A percentile compares a stretch with the other conserved stretches of the same genome.
Evolutionary conservation across 2,113 vertebrate genomes (phyloP).

Genomic region (Alligator sinensis): DNA sequence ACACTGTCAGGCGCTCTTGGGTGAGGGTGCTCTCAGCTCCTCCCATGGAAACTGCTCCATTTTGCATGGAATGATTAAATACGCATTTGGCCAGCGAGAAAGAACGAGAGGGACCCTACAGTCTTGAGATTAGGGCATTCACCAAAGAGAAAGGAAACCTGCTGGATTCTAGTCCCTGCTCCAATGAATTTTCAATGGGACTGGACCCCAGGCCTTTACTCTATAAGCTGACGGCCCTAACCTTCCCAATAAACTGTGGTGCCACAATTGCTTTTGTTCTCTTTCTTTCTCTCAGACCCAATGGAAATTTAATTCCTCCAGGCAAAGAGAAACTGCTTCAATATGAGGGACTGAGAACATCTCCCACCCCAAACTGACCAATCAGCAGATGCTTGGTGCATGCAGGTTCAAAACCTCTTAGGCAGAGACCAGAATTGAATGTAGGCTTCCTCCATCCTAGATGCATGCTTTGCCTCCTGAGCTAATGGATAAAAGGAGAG

Average conservation of each 20-base stretch:
- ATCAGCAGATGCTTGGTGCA: neutral
- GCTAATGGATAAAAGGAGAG: neutral
- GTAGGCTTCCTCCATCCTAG: neutral
- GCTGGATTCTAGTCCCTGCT: neutral
- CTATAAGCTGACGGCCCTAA: too few relatives aligned
- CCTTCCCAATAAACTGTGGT: too few relatives aligned
- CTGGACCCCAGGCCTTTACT: too few relatives aligned
- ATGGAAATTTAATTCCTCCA: neutral
- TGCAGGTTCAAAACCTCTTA: neutral
- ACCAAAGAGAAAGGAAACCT: neutral
- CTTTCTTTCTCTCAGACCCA: neutral
- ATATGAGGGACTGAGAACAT: neutral
- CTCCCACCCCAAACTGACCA: neutral
- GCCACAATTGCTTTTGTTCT: neutral
- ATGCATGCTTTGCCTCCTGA: neutral
- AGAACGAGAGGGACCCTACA: neutral
- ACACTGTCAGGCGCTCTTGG: neutral
- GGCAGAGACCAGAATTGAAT: neutral
- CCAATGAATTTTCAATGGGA: neutral
- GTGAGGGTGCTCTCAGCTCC: accelerated
- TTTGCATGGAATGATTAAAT: accelerated
- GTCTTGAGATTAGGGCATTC: neutral
- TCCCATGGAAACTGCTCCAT: neutral
- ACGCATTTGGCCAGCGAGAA: neutral
- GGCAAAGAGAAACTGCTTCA: neutral